Evolutionary conservation across 2,113 vertebrate species (phyloP), one percentile per base, ranked within the genome.

Genomic region (Pelobates fuscus): DNA sequence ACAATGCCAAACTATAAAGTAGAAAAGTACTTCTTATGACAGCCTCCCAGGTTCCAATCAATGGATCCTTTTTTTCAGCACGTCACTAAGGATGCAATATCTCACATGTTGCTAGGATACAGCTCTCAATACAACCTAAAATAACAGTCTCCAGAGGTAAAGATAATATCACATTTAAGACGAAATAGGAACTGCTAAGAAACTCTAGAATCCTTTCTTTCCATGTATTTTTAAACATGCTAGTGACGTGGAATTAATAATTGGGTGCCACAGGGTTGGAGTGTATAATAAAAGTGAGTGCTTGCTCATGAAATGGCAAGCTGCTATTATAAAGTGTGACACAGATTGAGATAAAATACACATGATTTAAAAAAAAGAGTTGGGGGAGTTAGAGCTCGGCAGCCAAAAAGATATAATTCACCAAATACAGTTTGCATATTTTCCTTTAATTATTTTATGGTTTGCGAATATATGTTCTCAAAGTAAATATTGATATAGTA

Each of bases 51-150:
- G 72, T 46, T 59, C 24, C 25, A 77, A 52, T 68, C 55, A 32
- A 77, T 67, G 57, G 44, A 61, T 18, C 32, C 64, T 55, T 37
- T 68, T 18, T 52, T 61, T 67, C 73, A 68, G 64, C 65, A 52
- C 52, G 63, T 75, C 60, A 59, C 71, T 32, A 10, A 30, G 12
- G 72, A 49, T 49, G 61, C n/a, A 44, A 76, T 61, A 26, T 67
- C 72, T 57, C 27, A 41, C 37, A 23, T 14, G 73, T 76, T 76
- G 73, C 73, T 76, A 76, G 65, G 73, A 60, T 24, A 76, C 72
- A 24, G 41, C 26, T 37, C 72, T 65, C 54, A 15, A 18, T 44
- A 11, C 14, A 24, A 68, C 73, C 73, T 20, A 77, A 67, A 77
- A 77, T 77, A 77, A 68, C 43, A 26, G 37, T 37, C 73, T 77